Conservation (phyloP, 2,113 vertebrate genomes). For the Phyllopteryx taeniolatus region DNA sequence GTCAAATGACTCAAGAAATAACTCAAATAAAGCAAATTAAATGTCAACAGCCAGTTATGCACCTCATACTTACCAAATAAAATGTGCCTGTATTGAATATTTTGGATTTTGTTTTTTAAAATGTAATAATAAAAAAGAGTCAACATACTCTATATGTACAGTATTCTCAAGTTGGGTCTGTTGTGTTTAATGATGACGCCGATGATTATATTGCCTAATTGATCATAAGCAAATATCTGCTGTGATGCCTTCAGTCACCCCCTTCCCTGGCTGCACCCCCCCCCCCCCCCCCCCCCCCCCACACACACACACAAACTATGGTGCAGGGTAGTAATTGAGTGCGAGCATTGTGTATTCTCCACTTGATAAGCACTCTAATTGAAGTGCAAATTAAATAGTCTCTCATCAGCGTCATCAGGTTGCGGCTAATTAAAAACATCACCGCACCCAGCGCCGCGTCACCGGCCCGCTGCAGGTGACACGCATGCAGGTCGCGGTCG, state of each 20-base stretch:
- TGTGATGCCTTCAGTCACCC: conserved; percentile 22
- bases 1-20: background rate
- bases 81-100: no score
- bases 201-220: background rate
- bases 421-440: conserved; percentile 72
- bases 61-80: no score
- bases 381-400: conserved; percentile 81
- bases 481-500: background rate
- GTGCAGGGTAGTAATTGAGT: conserved; percentile 69
- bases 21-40: no score
- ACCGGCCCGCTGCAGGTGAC: conserved; percentile 25
- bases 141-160: no score
- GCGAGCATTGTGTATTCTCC: conserved; percentile 74
- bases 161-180: no score
- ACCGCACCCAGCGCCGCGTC: conserved; percentile 23
- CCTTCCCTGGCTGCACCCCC: conserved; percentile 12
- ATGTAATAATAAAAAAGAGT: no score
- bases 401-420: conserved; percentile 73
- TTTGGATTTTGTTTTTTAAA: no score
- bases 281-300: background rate
- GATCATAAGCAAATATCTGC: background rate
- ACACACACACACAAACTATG: no score
- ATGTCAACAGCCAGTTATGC: no score
- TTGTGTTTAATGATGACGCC: background rate
- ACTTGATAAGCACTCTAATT: conserved; percentile 80